phyloP scores from a whole-genome alignment of 2,888 invertebrate species.

The Ectemnius cavifrons region DNA sequence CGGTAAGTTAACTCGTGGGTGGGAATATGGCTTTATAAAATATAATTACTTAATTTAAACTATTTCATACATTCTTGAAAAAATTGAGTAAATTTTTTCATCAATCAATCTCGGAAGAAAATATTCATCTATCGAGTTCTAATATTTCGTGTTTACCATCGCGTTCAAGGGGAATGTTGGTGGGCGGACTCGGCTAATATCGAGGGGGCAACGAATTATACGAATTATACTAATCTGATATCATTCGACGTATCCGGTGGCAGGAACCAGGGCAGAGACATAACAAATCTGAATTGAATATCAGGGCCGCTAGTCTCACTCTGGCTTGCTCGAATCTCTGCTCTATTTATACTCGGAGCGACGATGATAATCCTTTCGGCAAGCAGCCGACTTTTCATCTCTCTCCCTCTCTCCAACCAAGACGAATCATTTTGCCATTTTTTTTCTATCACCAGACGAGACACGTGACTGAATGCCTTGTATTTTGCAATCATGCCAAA shows the following conservation, averaged over 20 bases:
- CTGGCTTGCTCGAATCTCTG: background rate
- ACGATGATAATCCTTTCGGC: no score
- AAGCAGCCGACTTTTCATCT: no score
- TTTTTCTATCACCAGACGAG: background rate
- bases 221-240: constrained; percentile 2
- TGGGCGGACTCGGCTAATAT: no score
- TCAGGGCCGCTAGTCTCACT: constrained; percentile 1
- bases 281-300: background rate
- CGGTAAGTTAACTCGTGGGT: constrained; percentile 11
- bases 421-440: no score
- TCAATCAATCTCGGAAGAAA: no score
- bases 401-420: no score
- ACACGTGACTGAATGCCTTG: background rate
- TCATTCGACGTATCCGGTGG: constrained; percentile 1
- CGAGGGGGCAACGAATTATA: background rate
- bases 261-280: constrained; percentile 4
- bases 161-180: no score
- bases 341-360: background rate
- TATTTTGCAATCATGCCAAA: constrained; percentile 34
- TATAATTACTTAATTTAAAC: no score
- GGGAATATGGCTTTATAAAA: constrained; percentile 36
- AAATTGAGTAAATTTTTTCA: no score
- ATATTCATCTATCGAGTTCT: no score
- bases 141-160: no score
- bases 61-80: no score